Evolutionary conservation across 1,140 invertebrate species (phyloP).

Genomic region (Trichonephila inaurata): DNA sequence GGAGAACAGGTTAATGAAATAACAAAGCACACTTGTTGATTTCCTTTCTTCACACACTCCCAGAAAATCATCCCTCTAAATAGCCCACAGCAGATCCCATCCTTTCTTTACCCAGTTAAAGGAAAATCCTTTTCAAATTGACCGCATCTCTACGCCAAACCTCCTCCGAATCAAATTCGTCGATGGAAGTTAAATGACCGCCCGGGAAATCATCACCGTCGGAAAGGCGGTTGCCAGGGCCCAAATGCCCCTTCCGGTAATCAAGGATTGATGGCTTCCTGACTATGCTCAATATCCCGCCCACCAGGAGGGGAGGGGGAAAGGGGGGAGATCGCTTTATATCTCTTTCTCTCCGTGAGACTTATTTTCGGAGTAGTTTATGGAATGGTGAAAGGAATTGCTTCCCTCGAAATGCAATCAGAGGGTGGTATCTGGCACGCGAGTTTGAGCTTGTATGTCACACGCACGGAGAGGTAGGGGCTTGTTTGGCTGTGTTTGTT

Average conservation of each 20-base stretch:
- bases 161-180: neutral
- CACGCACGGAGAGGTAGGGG: neutral
- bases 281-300: slow-evolving; percentile 58
- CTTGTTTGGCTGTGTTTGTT: no score
- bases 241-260: slow-evolving; percentile 56
- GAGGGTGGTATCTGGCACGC: slow-evolving; percentile 2
- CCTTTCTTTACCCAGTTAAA: neutral
- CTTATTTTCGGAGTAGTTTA: neutral
- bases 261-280: slow-evolving; percentile 68
- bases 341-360: neutral
- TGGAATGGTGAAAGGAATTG: neutral
- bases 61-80: neutral
- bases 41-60: neutral
- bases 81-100: neutral
- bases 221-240: neutral
- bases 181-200: slow-evolving; percentile 21
- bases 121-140: slow-evolving; percentile 34
- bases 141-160: neutral
- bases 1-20: neutral
- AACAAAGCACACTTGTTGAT: slow-evolving; percentile 31
- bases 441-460: neutral
- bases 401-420: neutral
- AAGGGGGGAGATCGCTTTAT: neutral
- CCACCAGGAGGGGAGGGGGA: neutral
- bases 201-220: slow-evolving; percentile 42